Conservation (phyloP, 2,888 invertebrate species). For the Cosmia trapezina region DNA sequence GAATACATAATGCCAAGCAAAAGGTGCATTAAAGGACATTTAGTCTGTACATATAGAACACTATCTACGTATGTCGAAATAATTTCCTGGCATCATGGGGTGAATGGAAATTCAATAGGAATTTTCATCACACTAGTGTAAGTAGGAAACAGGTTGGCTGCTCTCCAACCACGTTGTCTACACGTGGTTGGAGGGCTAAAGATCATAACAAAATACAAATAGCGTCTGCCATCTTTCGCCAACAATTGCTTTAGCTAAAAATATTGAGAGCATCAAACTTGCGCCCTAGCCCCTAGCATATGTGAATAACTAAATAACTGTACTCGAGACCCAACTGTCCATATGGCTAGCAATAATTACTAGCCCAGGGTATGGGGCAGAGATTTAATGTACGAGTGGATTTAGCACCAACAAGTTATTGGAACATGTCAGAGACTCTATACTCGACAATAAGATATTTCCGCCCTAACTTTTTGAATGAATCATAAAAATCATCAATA, state of each 20-base stretch:
- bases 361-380: constrained; percentile 83
- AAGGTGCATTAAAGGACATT: constrained; percentile 3
- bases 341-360: constrained; percentile 78
- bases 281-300: no score
- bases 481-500: no score
- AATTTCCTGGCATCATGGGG: neutral
- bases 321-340: constrained; percentile 82
- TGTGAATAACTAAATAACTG: constrained; percentile 57
- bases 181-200: constrained; percentile 33
- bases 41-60: neutral
- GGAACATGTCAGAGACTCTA: constrained; percentile 86
- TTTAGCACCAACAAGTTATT: constrained; percentile 87
- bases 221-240: constrained; percentile 2
- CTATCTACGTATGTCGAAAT: neutral
- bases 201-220: constrained; percentile 28
- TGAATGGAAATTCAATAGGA: neutral
- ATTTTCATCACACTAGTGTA: constrained; percentile 2
- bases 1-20: constrained; percentile 1
- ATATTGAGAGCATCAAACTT: neutral
- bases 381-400: constrained; percentile 84
- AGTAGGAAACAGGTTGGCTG: constrained; percentile 31
- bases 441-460: constrained; percentile 76
- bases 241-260: neutral
- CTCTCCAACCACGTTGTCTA: constrained; percentile 42
- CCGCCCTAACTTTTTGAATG: neutral